Evolutionary conservation across 2,113 vertebrate species (phyloP), one percentile per base, ranked within the genome.

Genomic region (Vanacampus margaritifer): DNA sequence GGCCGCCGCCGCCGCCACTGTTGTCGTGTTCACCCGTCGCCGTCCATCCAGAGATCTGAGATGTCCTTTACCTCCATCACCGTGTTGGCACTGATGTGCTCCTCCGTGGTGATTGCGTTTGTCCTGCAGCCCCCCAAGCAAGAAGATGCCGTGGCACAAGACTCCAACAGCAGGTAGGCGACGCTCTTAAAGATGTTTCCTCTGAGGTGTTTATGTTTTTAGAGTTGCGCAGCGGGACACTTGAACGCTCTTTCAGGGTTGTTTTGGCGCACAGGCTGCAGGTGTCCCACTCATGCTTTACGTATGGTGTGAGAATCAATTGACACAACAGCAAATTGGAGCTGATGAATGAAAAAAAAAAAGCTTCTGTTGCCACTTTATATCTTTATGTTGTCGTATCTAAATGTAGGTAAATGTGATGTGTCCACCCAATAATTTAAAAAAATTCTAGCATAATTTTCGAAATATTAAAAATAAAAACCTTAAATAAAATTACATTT

Each of bases 101-200:
- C 79, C 68, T 79, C 84, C 6, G n/a, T 72, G 64, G 85, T 76
- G 26, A 60, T 65, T 21, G 75, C 79, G 0, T 87, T 88, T 62
- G 78, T 89, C 51, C 36, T 93, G 71, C 87, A 82, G 45, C 76
- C 78, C 23, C 69, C 78, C 17, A 51, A 64, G 14, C 82, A 81
- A 50, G 78, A 85, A 4, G 43, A 67, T 12, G 58, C 61, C 35
- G 3, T 58, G 13, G 46, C 73, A 39, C 61, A 56, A 13, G 43
- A 68, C 14, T 48, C 69, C 48, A 43, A 48, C 26, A 51, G 53
- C 64, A 89, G 90, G 91, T 92, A 50, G 77, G 88, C 80, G 19
- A 19, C 41, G 23, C 21, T 48, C 41, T 56, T 14, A 23, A 5
- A 45, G 7, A 16, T 21, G 6, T 63, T 41, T 26, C 39, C 14